These are phyloP conservation scores for Anaspis maculata DNA, from an alignment of 2,888 invertebrate genomes.

Conservation along the genomic window DNA sequence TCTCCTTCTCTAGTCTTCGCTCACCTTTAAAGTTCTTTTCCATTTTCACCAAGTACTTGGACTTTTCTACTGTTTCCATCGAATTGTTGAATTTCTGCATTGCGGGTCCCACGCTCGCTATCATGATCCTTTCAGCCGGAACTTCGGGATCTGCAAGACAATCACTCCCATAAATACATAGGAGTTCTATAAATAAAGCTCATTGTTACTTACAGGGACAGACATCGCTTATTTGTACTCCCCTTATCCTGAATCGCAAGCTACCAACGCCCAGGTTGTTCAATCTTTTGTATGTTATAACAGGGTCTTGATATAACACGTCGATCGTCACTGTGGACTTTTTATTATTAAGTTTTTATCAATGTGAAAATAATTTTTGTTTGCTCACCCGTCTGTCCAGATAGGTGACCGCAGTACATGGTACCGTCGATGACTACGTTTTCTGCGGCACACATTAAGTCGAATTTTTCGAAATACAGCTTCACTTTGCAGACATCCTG, in stretches of 20 bases:
- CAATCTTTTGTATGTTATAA: constrained; percentile 14
- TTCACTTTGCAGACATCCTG: constrained; percentile 34
- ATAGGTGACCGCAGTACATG: constrained; percentile 32
- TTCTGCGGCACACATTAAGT: constrained; percentile 32
- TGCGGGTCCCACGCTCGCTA: not conserved
- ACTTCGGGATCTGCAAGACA: constrained; percentile 16
- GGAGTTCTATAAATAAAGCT: not conserved
- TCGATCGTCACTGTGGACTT: constrained; percentile 14
- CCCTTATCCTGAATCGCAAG: constrained; percentile 15
- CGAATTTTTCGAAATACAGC: constrained; percentile 30
- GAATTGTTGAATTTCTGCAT: too few relatives aligned
- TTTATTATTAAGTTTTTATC: not conserved
- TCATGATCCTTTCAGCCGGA: constrained; percentile 16
- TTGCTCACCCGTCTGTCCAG: constrained; percentile 27
- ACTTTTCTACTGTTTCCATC: too few relatives aligned
- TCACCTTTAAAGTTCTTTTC: too few relatives aligned
- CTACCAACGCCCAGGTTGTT: constrained; percentile 8
- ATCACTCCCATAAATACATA: not conserved
- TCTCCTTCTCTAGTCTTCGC: too few relatives aligned
- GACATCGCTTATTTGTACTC: constrained; percentile 19
- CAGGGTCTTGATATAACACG: constrained; percentile 5
- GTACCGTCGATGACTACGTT: constrained; percentile 29
- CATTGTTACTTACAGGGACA: constrained; percentile 15
- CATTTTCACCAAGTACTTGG: too few relatives aligned
- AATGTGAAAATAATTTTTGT: not conserved